phyloP scores from a whole-genome alignment of 1,140 invertebrate species.

The Vollenhovia emeryi region DNA sequence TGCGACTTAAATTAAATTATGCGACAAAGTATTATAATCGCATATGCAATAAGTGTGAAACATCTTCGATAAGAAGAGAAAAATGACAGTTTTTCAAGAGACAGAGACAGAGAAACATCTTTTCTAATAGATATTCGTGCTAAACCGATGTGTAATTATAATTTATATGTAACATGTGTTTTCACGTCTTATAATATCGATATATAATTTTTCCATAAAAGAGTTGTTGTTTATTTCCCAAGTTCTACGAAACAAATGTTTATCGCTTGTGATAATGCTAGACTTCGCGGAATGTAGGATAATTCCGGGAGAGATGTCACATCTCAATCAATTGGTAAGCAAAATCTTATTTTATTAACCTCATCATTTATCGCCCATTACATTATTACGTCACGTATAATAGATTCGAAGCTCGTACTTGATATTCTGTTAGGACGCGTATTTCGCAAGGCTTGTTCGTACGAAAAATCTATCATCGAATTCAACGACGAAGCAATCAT shows the following conservation, averaged over 20 bases:
- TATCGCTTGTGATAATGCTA: background rate
- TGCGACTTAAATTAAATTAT: background rate
- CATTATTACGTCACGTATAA: no score
- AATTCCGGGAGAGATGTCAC: no score
- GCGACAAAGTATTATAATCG: background rate
- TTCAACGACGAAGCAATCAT: no score
- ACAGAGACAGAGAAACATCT: background rate
- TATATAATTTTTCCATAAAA: constrained; percentile 9
- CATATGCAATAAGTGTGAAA: background rate
- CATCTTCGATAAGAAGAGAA: background rate
- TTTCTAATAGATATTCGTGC: background rate
- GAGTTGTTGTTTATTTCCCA: background rate
- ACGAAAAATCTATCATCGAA: no score
- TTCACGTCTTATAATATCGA: constrained; percentile 26
- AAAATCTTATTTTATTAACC: no score
- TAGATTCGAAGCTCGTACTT: no score
- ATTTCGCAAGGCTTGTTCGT: no score
- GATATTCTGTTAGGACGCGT: no score
- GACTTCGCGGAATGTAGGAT: background rate
- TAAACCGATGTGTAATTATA: background rate
- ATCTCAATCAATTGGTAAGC: no score
- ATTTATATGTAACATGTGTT: constrained; percentile 7
- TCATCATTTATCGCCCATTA: no score
- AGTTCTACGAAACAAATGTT: background rate
- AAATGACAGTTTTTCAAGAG: background rate